These are phyloP conservation scores for Brotula barbata DNA, from an alignment of 2,797 vertebrate species.

Conservation along the genomic window DNA sequence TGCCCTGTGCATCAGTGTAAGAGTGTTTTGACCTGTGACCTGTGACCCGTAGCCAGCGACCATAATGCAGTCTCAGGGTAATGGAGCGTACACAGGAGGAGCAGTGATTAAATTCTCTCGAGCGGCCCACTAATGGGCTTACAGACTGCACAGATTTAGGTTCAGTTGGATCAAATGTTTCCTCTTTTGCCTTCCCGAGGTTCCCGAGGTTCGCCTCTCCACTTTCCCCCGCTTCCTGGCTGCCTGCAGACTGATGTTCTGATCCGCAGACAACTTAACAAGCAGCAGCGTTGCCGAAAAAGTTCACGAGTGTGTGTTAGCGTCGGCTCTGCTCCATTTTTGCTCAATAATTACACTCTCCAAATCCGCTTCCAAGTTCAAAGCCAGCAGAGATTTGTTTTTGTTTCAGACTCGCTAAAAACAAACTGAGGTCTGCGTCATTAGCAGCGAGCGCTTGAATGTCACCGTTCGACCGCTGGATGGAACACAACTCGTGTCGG, in stretches of 20 bases:
- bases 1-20: conserved; percentile 37
- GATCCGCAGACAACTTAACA: conserved; percentile 56
- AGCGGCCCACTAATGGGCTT: conserved; percentile 55
- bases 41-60: conserved; percentile 40
- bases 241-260: conserved; percentile 44
- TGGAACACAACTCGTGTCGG: no score
- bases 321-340: conserved; percentile 36
- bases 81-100: conserved; percentile 60
- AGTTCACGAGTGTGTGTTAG: conserved; percentile 48
- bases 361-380: conserved; percentile 25
- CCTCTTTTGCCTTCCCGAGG: conserved; percentile 54
- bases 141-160: conserved; percentile 55
- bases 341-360: conserved; percentile 47
- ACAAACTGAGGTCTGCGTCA: conserved; percentile 14
- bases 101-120: conserved; percentile 62
- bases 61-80: conserved; percentile 60
- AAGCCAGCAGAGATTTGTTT: conserved; percentile 16
- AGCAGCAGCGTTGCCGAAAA: conserved; percentile 48
- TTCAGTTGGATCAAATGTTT: conserved; percentile 46
- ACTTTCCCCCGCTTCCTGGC: conserved; percentile 30
- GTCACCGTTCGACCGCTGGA: no score
- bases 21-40: conserved; percentile 61
- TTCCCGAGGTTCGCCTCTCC: conserved; percentile 17
- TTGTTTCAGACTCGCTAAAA: conserved; percentile 7
- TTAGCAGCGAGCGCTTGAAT: not conserved